phyloP scores from a whole-genome alignment of 2,797 vertebrate genomes.

The Varecia variegata region DNA sequence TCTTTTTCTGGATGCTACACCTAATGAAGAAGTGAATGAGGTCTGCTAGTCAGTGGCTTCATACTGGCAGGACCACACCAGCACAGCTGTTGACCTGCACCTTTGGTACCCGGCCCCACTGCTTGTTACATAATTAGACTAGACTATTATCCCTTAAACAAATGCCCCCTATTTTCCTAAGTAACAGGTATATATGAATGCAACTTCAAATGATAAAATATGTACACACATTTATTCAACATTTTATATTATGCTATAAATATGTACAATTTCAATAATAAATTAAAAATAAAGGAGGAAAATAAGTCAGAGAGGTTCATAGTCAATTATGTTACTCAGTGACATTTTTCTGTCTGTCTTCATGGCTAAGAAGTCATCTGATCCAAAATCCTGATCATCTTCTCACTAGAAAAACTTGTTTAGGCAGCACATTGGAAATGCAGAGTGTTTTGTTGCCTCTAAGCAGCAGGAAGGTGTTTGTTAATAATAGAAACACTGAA shows the following conservation, averaged over 20 bases:
- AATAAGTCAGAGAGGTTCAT: not conserved
- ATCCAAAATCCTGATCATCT: not conserved
- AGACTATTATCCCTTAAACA: not conserved
- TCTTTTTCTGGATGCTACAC: not conserved
- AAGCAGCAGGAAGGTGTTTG: not conserved
- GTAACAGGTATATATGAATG: not conserved
- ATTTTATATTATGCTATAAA: constrained; percentile 63
- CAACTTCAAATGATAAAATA: constrained; percentile 47
- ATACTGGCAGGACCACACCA: not conserved
- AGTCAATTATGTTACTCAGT: not conserved
- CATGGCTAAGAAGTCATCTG: not conserved
- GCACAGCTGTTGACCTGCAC: not conserved
- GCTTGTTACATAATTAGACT: not conserved
- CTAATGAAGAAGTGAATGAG: not conserved
- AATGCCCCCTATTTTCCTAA: not conserved
- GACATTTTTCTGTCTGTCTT: not conserved
- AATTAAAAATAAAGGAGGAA: constrained; percentile 70
- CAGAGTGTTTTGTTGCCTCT: not conserved
- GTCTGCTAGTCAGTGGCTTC: not conserved
- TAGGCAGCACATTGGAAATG: not conserved
- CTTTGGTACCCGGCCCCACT: accelerated
- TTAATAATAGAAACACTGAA: not conserved
- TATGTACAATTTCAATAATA: constrained; percentile 70
- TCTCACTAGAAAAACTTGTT: not conserved
- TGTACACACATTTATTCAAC: constrained; percentile 49